A percentile compares a stretch with the other conserved stretches of the same genome.
These are phyloP conservation scores for Eospalax fontanierii DNA, from an alignment of 2,797 vertebrate species.

Conservation along the genomic window DNA sequence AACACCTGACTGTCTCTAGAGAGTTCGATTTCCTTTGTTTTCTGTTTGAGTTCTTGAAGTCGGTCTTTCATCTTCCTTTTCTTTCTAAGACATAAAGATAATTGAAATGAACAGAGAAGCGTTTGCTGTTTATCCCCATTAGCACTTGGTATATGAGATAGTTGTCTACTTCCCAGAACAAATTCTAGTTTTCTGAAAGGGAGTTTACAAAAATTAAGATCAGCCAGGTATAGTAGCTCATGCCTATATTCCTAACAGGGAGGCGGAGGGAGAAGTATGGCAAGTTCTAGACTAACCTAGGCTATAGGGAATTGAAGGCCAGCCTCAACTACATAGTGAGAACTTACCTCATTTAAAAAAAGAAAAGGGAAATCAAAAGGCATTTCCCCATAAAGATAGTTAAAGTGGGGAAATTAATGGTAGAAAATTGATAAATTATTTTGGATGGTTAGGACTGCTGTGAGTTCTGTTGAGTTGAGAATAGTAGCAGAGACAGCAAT, in stretches of 20 bases:
- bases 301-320: not conserved
- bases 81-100: conserved; percentile 60
- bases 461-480: not conserved
- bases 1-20: conserved; percentile 73
- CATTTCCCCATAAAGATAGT: conserved; percentile 13
- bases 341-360: not conserved
- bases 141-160: conserved; percentile 49
- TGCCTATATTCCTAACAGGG: not conserved
- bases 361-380: not conserved
- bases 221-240: not conserved
- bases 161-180: not conserved
- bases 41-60: conserved; percentile 94
- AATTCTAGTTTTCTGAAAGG: conserved; percentile 61
- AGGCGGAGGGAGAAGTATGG: not conserved
- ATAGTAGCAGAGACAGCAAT: not conserved
- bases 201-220: conserved; percentile 39
- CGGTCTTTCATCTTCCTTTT: conserved; percentile 93
- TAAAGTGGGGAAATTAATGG: conserved; percentile 29
- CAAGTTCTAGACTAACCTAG: not conserved
- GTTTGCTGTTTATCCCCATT: not conserved
- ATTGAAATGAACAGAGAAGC: conserved; percentile 58
- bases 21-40: conserved; percentile 90
- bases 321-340: not conserved
- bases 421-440: conserved; percentile 49
- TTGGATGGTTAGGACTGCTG: not conserved